Conservation (phyloP, 2,888 invertebrate genomes). For the Drymonia ruficornis region DNA sequence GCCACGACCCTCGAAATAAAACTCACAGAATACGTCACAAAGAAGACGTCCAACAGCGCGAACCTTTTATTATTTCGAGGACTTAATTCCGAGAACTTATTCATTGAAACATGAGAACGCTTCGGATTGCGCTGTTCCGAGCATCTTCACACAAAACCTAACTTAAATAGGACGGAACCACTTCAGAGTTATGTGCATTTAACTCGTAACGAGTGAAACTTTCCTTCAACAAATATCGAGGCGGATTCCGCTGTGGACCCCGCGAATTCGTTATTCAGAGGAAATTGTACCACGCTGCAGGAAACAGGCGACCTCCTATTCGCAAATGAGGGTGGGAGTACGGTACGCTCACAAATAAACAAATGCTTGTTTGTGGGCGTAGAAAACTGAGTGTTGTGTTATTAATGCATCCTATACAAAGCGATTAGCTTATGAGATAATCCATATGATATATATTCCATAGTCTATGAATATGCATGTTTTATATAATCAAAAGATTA, state of each 20-base stretch:
- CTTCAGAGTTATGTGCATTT: constrained; percentile 50
- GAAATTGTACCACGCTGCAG: constrained; percentile 56
- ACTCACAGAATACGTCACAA: background rate
- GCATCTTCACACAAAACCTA: constrained; percentile 8
- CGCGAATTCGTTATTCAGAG: constrained; percentile 57
- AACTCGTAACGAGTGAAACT: constrained; percentile 57
- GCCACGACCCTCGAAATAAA: constrained; percentile 5
- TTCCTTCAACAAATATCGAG: constrained; percentile 53
- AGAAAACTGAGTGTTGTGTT: background rate
- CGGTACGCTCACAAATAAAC: background rate
- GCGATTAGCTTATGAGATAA: background rate
- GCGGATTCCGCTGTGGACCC: constrained; percentile 46
- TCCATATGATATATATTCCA: too few species aligned
- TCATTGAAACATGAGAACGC: background rate
- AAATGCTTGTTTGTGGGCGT: background rate
- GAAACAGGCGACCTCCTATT: constrained; percentile 35
- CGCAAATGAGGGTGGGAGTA: constrained; percentile 26
- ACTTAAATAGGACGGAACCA: constrained; percentile 28
- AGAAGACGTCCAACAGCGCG: background rate
- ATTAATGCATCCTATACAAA: background rate
- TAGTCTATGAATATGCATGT: too few species aligned
- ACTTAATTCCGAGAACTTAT: background rate
- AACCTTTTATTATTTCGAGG: background rate
- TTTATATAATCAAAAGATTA: too few species aligned
- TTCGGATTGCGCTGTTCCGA: background rate